Evolutionary conservation across 1,140 invertebrate species (phyloP), one percentile per base, ranked within the genome.

Genomic region (Lethocerus indicus): DNA sequence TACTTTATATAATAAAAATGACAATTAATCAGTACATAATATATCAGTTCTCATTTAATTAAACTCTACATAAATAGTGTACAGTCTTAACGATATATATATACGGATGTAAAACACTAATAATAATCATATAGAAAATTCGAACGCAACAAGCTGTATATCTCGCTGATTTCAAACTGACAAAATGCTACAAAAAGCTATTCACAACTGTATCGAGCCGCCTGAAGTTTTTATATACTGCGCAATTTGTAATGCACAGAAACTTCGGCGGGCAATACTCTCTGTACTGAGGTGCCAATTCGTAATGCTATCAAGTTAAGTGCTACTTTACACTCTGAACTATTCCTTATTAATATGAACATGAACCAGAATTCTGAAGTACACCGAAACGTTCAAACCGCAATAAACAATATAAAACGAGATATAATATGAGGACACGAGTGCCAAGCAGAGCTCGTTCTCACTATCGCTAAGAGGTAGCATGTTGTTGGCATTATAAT

Each of bases 401-500:
- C n/a, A n/a, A n/a, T n/a, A n/a, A n/a, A n/a, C n/a, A n/a, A n/a
- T n/a, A n/a, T n/a, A n/a, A n/a, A n/a, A n/a, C n/a, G n/a, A n/a
- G n/a, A n/a, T n/a, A n/a, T n/a, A n/a, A n/a, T n/a, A n/a, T n/a
- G n/a, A n/a, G n/a, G n/a, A n/a, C n/a, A n/a, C n/a, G n/a, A n/a
- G n/a, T n/a, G n/a, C n/a, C n/a, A n/a, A n/a, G n/a, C n/a, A n/a
- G n/a, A n/a, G n/a, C n/a, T n/a, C n/a, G n/a, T n/a, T n/a, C 43
- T 24, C n/a, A 39, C 42, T 52, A 50, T 23, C 23, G 42, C 52
- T 53, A 53, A 25, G 52, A 53, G 52, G 52, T 53, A 53, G 51
- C 47, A 36, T 53, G 52, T 53, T 53, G 52, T 53, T 50, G 52
- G 52, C 52, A 53, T 53, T 53, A 53, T 43, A 53, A 49, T 44